Evolutionary conservation across 1,140 invertebrate genomes (phyloP).

Genomic region (Brevipalpus yothersi): DNA sequence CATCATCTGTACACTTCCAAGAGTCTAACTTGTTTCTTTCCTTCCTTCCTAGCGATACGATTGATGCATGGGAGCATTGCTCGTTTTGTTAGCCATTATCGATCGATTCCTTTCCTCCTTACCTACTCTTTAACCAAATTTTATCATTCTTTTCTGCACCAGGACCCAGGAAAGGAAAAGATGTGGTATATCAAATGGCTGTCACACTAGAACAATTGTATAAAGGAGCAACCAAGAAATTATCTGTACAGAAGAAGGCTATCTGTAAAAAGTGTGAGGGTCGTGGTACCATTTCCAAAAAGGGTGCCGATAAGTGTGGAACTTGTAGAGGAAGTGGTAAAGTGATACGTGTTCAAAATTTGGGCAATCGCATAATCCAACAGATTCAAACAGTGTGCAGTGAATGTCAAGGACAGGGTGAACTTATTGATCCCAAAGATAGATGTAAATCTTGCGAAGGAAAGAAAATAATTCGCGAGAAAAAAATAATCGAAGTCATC

Average conservation of each 20-base stretch:
- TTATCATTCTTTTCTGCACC: conserved; percentile 10
- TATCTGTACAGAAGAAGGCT: conserved; percentile 85
- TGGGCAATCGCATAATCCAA: conserved; percentile 86
- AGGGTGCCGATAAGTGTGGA: conserved; percentile 36
- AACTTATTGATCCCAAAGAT: conserved; percentile 42
- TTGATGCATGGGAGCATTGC: background rate
- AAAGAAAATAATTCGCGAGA: conserved; percentile 63
- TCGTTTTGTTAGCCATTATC: background rate
- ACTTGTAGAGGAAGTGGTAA: conserved; percentile 74
- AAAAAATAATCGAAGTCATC: conserved; percentile 90
- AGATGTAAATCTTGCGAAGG: conserved; percentile 78
- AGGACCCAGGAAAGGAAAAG: conserved; percentile 53
- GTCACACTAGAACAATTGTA: conserved; percentile 91
- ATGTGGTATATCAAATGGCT: conserved; percentile 75
- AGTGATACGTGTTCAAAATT: conserved; percentile 66
- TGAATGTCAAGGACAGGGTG: conserved; percentile 67
- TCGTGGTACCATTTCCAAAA: conserved; percentile 18
- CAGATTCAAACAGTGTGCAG: conserved; percentile 72
- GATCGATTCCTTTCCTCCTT: background rate
- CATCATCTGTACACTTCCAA: background rate
- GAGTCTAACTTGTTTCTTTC: background rate
- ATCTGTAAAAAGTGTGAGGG: conserved; percentile 96
- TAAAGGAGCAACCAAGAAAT: conserved; percentile 75
- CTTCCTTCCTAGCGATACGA: too few species aligned
- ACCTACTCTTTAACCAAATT: too few species aligned